These are phyloP conservation scores for Toxotes jaculatrix DNA, from an alignment of 2,113 vertebrate genomes.

Conservation along the genomic window DNA sequence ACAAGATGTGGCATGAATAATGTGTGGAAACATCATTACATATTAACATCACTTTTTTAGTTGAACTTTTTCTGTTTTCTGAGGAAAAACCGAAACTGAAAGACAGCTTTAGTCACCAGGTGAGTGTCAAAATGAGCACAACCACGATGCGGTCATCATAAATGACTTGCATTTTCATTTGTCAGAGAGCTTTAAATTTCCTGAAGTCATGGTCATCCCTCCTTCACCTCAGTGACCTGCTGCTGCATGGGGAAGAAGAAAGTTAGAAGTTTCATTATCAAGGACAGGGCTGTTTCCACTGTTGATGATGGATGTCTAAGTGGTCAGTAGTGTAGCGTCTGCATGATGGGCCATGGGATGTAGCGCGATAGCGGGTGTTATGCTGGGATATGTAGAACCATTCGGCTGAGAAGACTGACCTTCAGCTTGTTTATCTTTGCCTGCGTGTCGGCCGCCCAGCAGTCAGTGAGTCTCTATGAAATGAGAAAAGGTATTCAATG, in stretches of 20 bases:
- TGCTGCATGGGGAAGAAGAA: not conserved
- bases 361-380: constrained; percentile 30
- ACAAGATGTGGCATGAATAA: too few species aligned
- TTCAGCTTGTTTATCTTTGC: constrained; percentile 61
- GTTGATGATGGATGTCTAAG: constrained; percentile 37
- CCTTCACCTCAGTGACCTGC: not conserved
- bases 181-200: not conserved
- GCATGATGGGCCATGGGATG: constrained; percentile 29
- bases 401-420: constrained; percentile 37
- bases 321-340: constrained; percentile 5
- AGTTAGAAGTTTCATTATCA: constrained; percentile 10
- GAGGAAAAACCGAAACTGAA: too few species aligned
- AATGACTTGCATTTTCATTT: not conserved
- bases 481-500: constrained; percentile 29
- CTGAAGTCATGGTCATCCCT: not conserved
- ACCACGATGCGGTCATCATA: too few species aligned
- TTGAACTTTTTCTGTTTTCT: too few species aligned
- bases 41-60: too few species aligned
- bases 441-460: constrained; percentile 28
- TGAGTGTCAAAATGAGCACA: too few species aligned
- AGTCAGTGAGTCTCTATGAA: constrained; percentile 27
- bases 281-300: constrained; percentile 30
- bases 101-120: not conserved
- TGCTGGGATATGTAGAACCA: constrained; percentile 6
- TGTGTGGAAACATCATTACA: too few species aligned